These are phyloP conservation scores for Ginglymostoma cirratum DNA, from an alignment of 2,113 vertebrate genomes.

Conservation along the genomic window DNA sequence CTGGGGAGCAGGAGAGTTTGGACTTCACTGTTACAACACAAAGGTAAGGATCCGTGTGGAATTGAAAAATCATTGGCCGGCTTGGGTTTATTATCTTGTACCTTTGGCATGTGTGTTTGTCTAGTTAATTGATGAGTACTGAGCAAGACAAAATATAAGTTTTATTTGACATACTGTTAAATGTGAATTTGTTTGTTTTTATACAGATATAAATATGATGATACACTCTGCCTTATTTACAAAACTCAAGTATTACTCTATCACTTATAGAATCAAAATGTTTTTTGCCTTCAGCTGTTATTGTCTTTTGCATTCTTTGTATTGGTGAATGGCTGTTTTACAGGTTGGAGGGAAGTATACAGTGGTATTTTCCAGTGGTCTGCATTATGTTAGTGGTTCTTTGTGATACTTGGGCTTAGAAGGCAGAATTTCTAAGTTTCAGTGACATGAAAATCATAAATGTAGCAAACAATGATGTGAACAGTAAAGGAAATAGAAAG, in stretches of 20 bases:
- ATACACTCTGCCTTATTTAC: background rate
- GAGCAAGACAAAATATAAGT: background rate
- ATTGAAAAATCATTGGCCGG: background rate
- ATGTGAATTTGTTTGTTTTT: background rate
- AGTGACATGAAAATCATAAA: too few relatives aligned
- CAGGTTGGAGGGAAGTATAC: background rate
- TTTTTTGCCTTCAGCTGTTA: background rate
- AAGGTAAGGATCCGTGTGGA: constrained; percentile 60
- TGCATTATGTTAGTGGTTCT: background rate
- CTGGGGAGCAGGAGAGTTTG: constrained; percentile 76
- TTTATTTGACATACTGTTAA: background rate
- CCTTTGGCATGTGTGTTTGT: background rate
- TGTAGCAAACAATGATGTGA: too few relatives aligned
- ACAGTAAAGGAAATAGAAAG: too few relatives aligned
- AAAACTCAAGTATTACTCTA: background rate
- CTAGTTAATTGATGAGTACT: background rate
- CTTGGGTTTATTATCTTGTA: background rate
- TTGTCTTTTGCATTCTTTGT: background rate
- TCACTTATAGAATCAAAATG: background rate
- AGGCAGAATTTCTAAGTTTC: too few relatives aligned
- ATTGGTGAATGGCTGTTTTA: background rate
- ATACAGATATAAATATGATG: background rate
- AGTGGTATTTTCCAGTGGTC: background rate
- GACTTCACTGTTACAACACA: constrained; percentile 79
- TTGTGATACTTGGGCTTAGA: too few relatives aligned